A percentile compares a stretch with the other conserved stretches of the same genome.
These are phyloP conservation scores for Calephelis perditalis DNA, from an alignment of 2,888 invertebrate genomes.

Conservation along the genomic window DNA sequence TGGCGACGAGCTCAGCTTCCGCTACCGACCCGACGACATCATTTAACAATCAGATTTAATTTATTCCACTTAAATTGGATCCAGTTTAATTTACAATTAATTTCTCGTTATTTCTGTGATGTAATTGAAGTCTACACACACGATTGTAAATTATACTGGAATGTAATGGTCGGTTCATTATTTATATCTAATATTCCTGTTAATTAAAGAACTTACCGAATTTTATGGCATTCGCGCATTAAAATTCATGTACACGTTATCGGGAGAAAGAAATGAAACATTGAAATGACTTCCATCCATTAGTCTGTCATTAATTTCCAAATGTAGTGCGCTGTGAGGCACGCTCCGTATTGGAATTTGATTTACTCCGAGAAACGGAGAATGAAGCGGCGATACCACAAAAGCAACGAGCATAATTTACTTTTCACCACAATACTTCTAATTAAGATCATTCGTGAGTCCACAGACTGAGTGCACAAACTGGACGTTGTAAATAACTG, in stretches of 20 bases:
- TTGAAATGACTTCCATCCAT: slow-evolving; percentile 58
- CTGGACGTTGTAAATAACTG: slow-evolving; percentile 73
- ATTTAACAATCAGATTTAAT: slow-evolving; percentile 33
- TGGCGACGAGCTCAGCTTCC: slow-evolving; percentile 21
- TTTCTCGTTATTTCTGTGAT: slow-evolving; percentile 24
- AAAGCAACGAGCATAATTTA: slow-evolving; percentile 62
- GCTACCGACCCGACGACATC: slow-evolving; percentile 24
- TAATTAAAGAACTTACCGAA: slow-evolving; percentile 43
- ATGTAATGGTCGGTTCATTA: slow-evolving; percentile 22
- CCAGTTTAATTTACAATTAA: slow-evolving; percentile 24
- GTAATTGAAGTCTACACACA: slow-evolving; percentile 18
- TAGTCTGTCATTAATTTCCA: slow-evolving; percentile 70
- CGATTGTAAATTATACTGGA: slow-evolving; percentile 18
- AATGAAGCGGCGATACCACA: slow-evolving; percentile 39
- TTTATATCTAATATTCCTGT: slow-evolving; percentile 19
- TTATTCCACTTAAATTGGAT: slow-evolving; percentile 29
- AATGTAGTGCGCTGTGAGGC: slow-evolving; percentile 60
- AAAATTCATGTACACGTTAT: slow-evolving; percentile 62
- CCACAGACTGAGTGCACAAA: slow-evolving; percentile 62
- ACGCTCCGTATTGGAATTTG: slow-evolving; percentile 52
- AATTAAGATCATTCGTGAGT: slow-evolving; percentile 74
- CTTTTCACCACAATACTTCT: slow-evolving; percentile 68
- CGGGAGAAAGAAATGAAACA: slow-evolving; percentile 57
- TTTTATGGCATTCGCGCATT: slow-evolving; percentile 65
- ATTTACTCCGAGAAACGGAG: slow-evolving; percentile 51